Conservation (phyloP, 2,797 vertebrate species). For the Notamacropus eugenii region DNA sequence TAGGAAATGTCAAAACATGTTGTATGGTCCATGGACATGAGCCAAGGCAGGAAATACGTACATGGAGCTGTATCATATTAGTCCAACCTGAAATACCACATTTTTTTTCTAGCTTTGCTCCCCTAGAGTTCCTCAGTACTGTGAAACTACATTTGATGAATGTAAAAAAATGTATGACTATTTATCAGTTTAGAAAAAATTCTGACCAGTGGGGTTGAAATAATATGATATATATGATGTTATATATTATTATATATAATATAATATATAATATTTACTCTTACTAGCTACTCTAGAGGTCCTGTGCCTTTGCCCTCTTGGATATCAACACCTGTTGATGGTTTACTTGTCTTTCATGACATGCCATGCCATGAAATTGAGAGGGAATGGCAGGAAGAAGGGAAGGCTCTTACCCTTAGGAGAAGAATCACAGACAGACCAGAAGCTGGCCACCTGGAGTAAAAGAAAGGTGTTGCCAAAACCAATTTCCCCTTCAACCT, state of each 20-base stretch:
- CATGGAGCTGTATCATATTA: conserved; percentile 26
- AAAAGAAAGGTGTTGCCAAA: not conserved
- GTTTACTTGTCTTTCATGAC: not conserved
- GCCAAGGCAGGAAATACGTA: conserved; percentile 32
- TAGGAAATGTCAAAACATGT: conserved; percentile 60
- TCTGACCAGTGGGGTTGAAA: conserved; percentile 35
- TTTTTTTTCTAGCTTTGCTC: conserved; percentile 36
- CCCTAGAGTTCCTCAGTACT: conserved; percentile 47
- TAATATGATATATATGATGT: too few relatives aligned
- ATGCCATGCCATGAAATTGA: not conserved
- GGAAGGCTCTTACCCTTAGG: not conserved
- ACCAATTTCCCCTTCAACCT: conserved; percentile 10
- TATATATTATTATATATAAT: too few relatives aligned
- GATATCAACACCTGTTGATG: not conserved
- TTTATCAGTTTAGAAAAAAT: conserved; percentile 50
- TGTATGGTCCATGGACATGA: conserved; percentile 24
- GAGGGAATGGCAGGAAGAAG: not conserved
- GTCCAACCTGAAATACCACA: conserved; percentile 64
- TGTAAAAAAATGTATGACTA: not conserved
- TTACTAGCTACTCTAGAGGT: conserved; percentile 9
- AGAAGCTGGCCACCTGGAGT: not conserved
- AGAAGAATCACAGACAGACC: not conserved
- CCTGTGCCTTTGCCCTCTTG: not conserved
- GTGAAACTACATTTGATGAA: conserved; percentile 54
- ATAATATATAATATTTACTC: not conserved